phyloP scores from a whole-genome alignment of 2,888 invertebrate genomes.

The Phasia obesa region DNA sequence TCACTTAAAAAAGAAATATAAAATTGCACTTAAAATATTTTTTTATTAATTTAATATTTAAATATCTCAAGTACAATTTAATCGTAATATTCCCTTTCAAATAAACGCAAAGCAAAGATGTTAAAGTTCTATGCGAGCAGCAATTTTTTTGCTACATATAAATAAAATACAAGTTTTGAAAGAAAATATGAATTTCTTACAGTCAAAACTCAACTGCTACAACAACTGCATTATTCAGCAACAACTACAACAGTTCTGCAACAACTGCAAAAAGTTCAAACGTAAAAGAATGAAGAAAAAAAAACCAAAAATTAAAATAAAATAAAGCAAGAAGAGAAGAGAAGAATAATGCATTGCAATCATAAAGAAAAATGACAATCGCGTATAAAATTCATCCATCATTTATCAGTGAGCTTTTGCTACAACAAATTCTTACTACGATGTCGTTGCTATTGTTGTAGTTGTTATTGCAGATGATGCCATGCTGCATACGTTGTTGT shows the following conservation, averaged over 20 bases:
- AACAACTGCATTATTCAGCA: constrained; percentile 32
- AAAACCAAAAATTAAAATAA: background rate
- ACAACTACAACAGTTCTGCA: background rate
- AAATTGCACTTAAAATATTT: constrained; percentile 30
- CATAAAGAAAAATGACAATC: constrained; percentile 68
- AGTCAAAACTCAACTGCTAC: constrained; percentile 13
- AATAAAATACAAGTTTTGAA: constrained; percentile 15
- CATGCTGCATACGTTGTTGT: constrained; percentile 10
- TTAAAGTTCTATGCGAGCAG: constrained; percentile 8
- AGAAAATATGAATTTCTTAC: background rate
- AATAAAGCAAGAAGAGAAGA: background rate
- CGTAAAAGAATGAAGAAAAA: background rate
- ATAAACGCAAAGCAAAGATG: no score
- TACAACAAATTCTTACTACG: background rate
- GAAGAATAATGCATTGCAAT: constrained; percentile 40
- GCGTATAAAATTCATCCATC: constrained; percentile 69
- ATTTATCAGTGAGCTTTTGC: constrained; percentile 63
- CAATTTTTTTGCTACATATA: constrained; percentile 14
- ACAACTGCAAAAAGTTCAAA: constrained; percentile 10
- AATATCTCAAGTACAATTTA: constrained; percentile 33
- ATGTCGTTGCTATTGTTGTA: constrained; percentile 35
- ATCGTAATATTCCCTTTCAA: background rate
- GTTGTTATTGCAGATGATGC: constrained; percentile 36
- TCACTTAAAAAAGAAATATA: background rate
- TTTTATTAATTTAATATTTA: constrained; percentile 42